A percentile compares a stretch with the other conserved stretches of the same genome.
phyloP scores from a whole-genome alignment of 2,888 invertebrate species.

The Onthophagus sagittarius region DNA sequence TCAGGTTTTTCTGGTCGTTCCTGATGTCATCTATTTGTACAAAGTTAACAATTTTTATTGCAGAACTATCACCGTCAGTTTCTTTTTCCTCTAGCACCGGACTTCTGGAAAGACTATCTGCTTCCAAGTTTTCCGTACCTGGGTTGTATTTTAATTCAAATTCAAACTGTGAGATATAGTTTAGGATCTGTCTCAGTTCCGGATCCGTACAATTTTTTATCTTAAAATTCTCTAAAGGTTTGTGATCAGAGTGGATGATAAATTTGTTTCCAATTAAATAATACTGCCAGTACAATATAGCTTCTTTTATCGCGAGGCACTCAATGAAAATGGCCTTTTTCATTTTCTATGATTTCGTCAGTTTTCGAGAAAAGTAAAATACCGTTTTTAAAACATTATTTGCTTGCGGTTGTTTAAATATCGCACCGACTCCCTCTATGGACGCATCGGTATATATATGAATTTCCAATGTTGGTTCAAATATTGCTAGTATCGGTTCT shows the following conservation, averaged over 20 bases:
- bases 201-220: conserved; percentile 29
- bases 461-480: conserved; percentile 16
- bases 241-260: conserved; percentile 30
- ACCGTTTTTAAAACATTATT: conserved; percentile 26
- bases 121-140: conserved; percentile 27
- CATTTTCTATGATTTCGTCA: conserved; percentile 27
- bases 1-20: conserved; percentile 14
- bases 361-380: conserved; percentile 28
- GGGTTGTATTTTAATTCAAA: conserved; percentile 28
- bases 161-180: conserved; percentile 29
- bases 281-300: conserved; percentile 31
- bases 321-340: conserved; percentile 32
- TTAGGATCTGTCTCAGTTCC: conserved; percentile 27
- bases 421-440: conserved; percentile 29
- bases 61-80: conserved; percentile 16
- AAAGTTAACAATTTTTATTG: conserved; percentile 5
- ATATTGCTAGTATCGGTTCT: conserved; percentile 18
- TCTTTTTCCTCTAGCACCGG: conserved; percentile 21
- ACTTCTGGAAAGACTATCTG: conserved; percentile 27
- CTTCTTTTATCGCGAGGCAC: conserved; percentile 31
- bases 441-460: conserved; percentile 25
- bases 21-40: conserved; percentile 15
- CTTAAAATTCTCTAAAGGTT: conserved; percentile 28
- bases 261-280: conserved; percentile 30
- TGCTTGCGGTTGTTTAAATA: conserved; percentile 30